phyloP scores from a whole-genome alignment of 2,797 vertebrate genomes.

The Oophaga sylvatica region DNA sequence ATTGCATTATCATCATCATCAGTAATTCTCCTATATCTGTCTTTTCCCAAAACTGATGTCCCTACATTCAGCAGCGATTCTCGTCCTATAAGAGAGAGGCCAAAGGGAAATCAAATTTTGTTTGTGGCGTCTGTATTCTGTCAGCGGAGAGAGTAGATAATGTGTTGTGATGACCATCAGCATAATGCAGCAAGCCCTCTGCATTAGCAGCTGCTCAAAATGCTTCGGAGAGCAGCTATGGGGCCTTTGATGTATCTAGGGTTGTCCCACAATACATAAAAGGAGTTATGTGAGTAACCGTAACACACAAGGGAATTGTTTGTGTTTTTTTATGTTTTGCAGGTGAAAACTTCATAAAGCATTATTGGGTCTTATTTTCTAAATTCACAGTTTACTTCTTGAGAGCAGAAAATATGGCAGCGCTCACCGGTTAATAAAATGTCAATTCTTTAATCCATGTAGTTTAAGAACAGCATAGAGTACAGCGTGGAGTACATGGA shows the following conservation, averaged over 20 bases:
- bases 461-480: no score
- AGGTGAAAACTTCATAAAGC: not conserved
- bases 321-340: not conserved
- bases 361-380: no score
- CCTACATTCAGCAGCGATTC: not conserved
- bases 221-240: not conserved
- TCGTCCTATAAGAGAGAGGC: not conserved
- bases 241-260: not conserved
- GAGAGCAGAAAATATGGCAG: no score
- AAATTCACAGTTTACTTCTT: no score
- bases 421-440: no score
- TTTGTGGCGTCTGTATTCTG: not conserved
- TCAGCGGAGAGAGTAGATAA: not conserved
- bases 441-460: no score
- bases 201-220: constrained; percentile 16
- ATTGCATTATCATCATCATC: not conserved
- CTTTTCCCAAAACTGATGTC: not conserved
- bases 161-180: not conserved
- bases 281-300: not conserved
- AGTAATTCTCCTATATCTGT: not conserved
- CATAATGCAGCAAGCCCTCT: not conserved
- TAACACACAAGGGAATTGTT: not conserved
- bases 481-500: no score
- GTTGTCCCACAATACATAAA: not conserved
- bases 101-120: not conserved